A percentile compares a stretch with the other conserved stretches of the same genome.
phyloP scores from a whole-genome alignment of 2,113 vertebrate genomes.

The Antechinus stuartii region DNA sequence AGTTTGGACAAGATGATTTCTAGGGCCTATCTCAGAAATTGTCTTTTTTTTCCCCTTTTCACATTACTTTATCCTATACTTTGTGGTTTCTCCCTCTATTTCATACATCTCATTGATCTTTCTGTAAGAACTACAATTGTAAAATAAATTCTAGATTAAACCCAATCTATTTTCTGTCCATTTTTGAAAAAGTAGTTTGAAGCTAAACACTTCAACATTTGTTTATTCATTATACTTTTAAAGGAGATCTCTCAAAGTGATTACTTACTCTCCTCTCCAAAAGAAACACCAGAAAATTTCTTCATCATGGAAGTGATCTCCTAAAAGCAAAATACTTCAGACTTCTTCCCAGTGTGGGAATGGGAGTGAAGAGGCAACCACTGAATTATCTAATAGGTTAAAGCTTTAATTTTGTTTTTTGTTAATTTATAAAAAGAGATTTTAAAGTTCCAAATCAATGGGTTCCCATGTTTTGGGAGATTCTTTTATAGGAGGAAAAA shows the following conservation, averaged over 20 bases:
- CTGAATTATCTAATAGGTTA: neutral
- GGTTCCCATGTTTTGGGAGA: neutral
- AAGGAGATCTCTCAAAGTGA: neutral
- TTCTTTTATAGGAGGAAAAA: neutral
- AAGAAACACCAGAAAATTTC: neutral
- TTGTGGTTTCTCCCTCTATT: neutral
- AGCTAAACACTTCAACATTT: neutral
- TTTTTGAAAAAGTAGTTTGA: neutral
- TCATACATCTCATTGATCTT: neutral
- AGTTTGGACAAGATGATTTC: neutral
- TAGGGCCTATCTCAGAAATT: neutral
- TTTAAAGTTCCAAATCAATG: slow-evolving; percentile 21
- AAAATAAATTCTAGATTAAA: neutral
- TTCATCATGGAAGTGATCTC: neutral
- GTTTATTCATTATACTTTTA: neutral
- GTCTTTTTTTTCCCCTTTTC: neutral
- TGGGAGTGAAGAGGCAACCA: neutral
- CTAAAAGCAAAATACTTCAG: slow-evolving; percentile 19
- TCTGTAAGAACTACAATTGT: neutral
- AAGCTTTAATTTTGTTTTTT: neutral
- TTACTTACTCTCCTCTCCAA: slow-evolving; percentile 23
- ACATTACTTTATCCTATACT: neutral
- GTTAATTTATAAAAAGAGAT: slow-evolving; percentile 7
- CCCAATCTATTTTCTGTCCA: neutral
- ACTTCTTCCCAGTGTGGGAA: neutral